Evolutionary conservation across 2,797 vertebrate species (phyloP), one percentile per base, ranked within the genome.

Genomic region (Myotis pilosus): DNA sequence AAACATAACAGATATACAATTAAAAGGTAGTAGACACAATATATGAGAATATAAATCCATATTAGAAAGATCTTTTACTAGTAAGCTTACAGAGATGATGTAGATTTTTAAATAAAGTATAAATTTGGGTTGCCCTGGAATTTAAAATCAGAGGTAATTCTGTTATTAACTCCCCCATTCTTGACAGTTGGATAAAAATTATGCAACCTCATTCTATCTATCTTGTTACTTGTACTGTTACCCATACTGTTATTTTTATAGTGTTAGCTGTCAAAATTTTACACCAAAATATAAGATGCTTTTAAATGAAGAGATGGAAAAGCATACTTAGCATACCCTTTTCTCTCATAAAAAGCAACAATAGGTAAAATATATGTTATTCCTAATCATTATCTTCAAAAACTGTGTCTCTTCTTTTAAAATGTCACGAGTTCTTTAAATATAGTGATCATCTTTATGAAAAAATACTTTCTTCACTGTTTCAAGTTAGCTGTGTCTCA

Each of bases 381-480:
- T 62, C n/a, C 68, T 49, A 89, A 84, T 75, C 57, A 72, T 57
- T 86, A 55, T 57, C 8, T 88, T 49, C 72, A 20, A 68, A 96
- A 95, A 78, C 15, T 33, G 13, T 13, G 16, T 53, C 71, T 22
- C 55, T 49, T 90, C 28, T 66, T 90, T 64, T 53, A 82, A 76
- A 53, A 89, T 86, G 19, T 78, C 28, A 33, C 25, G 30, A 91
- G 25, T 79, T 89, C 47, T 89, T 94, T 36, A 91, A 93, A 89
- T 51, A 33, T 4, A 79, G 17, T 49, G 74, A 86, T 93, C 4
- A 81, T 69, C 69, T 89, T 95, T 33, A 89, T 85, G 51, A 60
- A 91, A 87, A 79, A 83, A 57, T 41, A 15, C n/a, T 78, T 68
- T 96, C 78, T 72, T 47, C 60, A 68, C 22, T 62, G 36, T 76